Evolutionary conservation across 1,140 invertebrate species (phyloP), one percentile per base, ranked within the genome.

Genomic region (Ridgeia piscesae): DNA sequence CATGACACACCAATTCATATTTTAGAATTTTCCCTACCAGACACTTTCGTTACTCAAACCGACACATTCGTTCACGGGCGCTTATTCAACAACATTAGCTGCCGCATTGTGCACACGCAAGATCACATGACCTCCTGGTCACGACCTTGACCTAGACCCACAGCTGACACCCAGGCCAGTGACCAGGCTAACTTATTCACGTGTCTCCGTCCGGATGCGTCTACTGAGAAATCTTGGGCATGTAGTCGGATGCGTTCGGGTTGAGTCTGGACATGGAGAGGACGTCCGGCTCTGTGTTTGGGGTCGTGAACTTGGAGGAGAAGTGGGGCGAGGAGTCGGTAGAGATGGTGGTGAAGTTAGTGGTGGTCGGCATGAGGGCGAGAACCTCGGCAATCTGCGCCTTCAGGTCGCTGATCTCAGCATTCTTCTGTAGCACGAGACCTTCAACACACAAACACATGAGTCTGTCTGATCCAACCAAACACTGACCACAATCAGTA

Each of bases 331-430:
- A 58, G 89, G n/a, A 34, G 50, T 48, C 33, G 48, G 48, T 33
- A 31, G 11, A 33, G 48, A 34, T 33, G 33, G 92, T 35, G 17
- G 35, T 42, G 33, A 42, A 90, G 31, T 88, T 91, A 21, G 91
- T 89, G 33, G 91, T 88, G 17, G 89, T 48, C 27, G 98, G 98
- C 98, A 98, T 98, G 92, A 98, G 97, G 88, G 98, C 98, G 95
- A 98, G 96, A 94, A 98, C 97, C 96, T 99, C 98, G 91, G 98
- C 98, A 17, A 93, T 93, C 96, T 98, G 98, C 92, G 97, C 96
- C 96, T 98, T 98, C 93, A 99, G 96, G 94, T 98, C 97, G 94
- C 98, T 97, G 93, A 99, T 97, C 96, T 99, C 98, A 95, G 98
- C 98, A 93, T 99, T 98, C 96, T 98, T 98, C 93, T 97, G 96